Evolutionary conservation across 2,888 invertebrate species (phyloP).

Genomic region (Pyrochroa serraticornis): DNA sequence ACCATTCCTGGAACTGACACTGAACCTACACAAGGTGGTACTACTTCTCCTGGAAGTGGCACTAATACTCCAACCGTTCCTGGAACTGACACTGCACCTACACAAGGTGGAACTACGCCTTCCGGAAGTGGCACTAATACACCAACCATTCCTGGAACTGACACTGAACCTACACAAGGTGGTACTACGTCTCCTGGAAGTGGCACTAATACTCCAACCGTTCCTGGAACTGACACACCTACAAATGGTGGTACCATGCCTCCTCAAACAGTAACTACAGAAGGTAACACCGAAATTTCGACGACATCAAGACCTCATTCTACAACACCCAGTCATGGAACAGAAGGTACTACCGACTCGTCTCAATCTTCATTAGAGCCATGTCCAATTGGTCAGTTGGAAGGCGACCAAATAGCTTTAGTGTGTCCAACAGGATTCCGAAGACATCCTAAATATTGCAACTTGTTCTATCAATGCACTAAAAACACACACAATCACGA

Average conservation of each 20-base stretch:
- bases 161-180: no score
- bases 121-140: no score
- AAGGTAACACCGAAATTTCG: constrained; percentile 11
- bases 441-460: constrained; percentile 82
- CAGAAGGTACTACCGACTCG: constrained; percentile 13
- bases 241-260: constrained; percentile 29
- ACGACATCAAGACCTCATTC: no score
- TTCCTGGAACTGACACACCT: neutral
- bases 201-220: no score
- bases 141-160: no score
- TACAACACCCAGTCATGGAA: neutral
- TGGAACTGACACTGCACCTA: neutral
- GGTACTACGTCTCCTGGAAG: no score
- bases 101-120: no score
- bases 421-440: constrained; percentile 84
- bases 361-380: constrained; percentile 45
- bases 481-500: constrained; percentile 69
- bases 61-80: neutral
- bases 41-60: no score
- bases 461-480: constrained; percentile 84
- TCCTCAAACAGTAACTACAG: neutral
- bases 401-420: constrained; percentile 72
- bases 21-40: no score
- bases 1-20: no score
- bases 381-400: constrained; percentile 64